Percentiles rank a stretch among this genome's conserved stretches.
phyloP scores from a whole-genome alignment of 1,140 invertebrate species.

The Alviniconcha marisindica region DNA sequence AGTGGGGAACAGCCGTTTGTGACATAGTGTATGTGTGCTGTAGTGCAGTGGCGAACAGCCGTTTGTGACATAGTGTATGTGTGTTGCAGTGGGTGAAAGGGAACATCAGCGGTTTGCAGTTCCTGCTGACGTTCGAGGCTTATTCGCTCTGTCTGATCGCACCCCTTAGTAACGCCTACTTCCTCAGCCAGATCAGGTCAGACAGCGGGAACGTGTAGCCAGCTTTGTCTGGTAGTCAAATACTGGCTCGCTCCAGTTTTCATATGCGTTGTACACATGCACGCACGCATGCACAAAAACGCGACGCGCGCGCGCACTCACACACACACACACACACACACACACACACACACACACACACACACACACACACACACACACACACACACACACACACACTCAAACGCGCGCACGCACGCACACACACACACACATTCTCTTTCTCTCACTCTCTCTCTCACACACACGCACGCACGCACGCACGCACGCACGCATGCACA shows the following conservation, averaged over 20 bases:
- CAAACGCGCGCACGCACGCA: not conserved
- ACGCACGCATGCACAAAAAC: not conserved
- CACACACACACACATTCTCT: not conserved
- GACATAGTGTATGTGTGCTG: no score
- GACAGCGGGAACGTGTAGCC: no score
- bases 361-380: not conserved
- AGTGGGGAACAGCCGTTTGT: no score
- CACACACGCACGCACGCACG: no score
- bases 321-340: not conserved
- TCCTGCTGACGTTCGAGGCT: constrained; percentile 53
- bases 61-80: no score
- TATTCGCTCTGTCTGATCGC: constrained; percentile 50
- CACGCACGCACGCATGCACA: not conserved
- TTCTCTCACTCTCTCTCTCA: no score
- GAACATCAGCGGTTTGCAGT: not conserved
- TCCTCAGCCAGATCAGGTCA: constrained; percentile 50
- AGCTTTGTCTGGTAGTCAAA: no score
- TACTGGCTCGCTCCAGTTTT: no score
- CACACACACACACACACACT: not conserved
- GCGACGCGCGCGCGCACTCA: constrained; percentile 12
- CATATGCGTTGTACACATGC: no score
- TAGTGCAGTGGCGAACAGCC: no score
- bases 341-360: not conserved
- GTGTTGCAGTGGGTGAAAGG: constrained; percentile 15
- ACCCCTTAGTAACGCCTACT: constrained; percentile 50